Evolutionary conservation across 2,797 vertebrate genomes (phyloP), one percentile per base, ranked within the genome.

Genomic region (Poeciliopsis turneri): DNA sequence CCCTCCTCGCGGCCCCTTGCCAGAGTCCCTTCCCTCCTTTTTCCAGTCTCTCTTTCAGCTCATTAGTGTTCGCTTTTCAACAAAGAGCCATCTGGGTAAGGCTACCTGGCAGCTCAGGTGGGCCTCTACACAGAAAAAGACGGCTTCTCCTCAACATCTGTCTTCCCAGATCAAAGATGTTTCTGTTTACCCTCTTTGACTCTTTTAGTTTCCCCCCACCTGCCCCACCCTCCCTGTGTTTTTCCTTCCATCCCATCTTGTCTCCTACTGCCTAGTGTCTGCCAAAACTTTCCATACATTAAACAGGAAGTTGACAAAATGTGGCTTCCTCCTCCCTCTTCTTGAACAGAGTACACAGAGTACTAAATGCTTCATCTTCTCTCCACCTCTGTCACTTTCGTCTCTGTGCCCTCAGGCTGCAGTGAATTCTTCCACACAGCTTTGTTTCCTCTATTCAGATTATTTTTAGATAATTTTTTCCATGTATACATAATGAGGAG

Each of bases 41-140:
- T 94, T 46, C 68, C 94, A 88, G 90, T 82, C 78, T 87, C 82
- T 90, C 85, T 85, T 82, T 95, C 95, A 87, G 93, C 96, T 97
- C 96, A 96, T 97, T 97, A 97, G 95, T 88, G 88, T 86, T 77
- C 87, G 92, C 83, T 93, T 93, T 95, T 94, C 93, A 95, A 94
- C 90, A 95, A 91, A 94, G 89, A 93, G 88, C 84, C 94, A 95
- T 96, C 95, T 95, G 93, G 93, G 89, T 90, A 90, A 76, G 43
- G 82, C 89, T 93, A 90, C 92, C 94, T 93, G 92, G 93, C 93
- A 87, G 87, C 95, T 96, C 95, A 95, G 95, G 94, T 95, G 93
- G 94, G 93, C 79, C 88, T 94, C 95, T 95, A 94, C 92, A 92
- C 92, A 93, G 92, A 90, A 87, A 71, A 82, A 89, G 84, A 79